phyloP scores from a whole-genome alignment of 2,113 vertebrate species.

The Chaetodon auriga region DNA sequence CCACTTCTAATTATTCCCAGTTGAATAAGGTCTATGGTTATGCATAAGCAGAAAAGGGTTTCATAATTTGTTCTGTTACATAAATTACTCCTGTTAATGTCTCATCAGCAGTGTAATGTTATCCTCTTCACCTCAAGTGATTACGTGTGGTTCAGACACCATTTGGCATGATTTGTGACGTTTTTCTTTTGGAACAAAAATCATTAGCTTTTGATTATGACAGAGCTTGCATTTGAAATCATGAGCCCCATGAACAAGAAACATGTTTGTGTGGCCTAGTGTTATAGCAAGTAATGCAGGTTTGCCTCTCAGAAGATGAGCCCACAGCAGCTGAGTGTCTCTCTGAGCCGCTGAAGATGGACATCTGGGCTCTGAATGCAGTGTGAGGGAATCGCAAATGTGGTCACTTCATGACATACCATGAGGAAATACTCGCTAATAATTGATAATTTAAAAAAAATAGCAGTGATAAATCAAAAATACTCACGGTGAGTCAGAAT shows the following conservation, averaged over 20 bases:
- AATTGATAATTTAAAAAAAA: too few species aligned
- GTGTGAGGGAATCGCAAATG: neutral
- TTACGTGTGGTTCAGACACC: conserved; percentile 10
- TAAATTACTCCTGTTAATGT: conserved; percentile 7
- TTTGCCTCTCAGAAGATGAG: too few species aligned
- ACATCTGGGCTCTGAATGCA: neutral
- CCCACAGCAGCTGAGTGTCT: neutral
- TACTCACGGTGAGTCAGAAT: neutral
- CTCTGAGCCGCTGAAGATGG: neutral
- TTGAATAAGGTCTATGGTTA: neutral
- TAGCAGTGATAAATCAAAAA: too few species aligned
- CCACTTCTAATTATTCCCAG: neutral
- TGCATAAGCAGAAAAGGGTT: neutral
- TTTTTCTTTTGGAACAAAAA: neutral
- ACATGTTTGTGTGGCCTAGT: neutral
- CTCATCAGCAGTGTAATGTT: neutral
- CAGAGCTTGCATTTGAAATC: conserved; percentile 2
- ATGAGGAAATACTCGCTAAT: too few species aligned
- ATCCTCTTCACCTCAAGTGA: neutral
- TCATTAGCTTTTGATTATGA: neutral
- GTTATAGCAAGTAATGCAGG: neutral
- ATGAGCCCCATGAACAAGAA: neutral
- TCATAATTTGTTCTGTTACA: conserved; percentile 6
- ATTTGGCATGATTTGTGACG: neutral
- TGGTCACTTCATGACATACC: neutral